Evolutionary conservation across 2,797 vertebrate genomes (phyloP).

Genomic region (Apodemus agrarius): DNA sequence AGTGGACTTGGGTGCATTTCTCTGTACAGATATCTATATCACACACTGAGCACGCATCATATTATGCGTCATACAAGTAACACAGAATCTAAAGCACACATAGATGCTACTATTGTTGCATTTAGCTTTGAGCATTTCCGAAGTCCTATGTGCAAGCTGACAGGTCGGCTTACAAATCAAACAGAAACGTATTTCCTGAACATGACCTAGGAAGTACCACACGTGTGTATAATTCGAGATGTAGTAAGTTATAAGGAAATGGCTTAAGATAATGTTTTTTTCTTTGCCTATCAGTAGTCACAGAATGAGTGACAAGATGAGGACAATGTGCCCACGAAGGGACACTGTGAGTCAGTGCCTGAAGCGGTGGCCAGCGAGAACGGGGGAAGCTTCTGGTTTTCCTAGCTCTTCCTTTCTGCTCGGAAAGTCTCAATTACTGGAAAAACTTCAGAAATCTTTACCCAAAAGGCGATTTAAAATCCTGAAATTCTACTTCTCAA

Average conservation of each 20-base stretch:
- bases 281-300: neutral
- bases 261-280: neutral
- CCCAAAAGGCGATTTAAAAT: conserved; percentile 24
- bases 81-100: neutral
- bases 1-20: neutral
- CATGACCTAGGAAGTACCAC: neutral
- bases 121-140: neutral
- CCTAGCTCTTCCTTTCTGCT: neutral
- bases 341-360: neutral
- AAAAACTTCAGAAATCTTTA: conserved; percentile 60
- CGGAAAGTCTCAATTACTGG: conserved; percentile 48
- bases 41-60: neutral
- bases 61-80: neutral
- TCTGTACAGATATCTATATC: neutral
- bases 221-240: neutral
- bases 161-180: neutral
- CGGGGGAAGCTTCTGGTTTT: neutral
- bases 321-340: rapidly evolving
- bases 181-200: neutral
- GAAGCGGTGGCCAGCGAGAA: neutral
- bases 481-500: conserved; percentile 60
- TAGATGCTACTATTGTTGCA: neutral
- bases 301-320: neutral
- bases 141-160: neutral
- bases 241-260: neutral